Conservation (phyloP, 92 coral and sea anemone species). For the Palythoa heliodiscus region DNA sequence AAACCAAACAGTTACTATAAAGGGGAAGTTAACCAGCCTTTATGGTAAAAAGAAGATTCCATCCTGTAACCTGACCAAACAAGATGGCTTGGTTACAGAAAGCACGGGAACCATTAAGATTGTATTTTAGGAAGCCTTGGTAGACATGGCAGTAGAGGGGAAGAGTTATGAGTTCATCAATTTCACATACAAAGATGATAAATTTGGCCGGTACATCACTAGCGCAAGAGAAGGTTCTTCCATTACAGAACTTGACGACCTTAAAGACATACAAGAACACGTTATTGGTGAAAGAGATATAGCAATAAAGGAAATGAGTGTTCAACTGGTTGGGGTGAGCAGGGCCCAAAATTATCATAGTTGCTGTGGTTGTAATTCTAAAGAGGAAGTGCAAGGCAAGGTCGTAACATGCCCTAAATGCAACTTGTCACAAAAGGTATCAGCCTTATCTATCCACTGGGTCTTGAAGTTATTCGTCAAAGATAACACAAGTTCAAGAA, state of each 20-base stretch:
- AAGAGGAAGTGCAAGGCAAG: background rate
- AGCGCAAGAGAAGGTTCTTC: constrained; percentile 9
- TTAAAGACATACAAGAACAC: constrained; percentile 6
- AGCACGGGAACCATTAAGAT: constrained; percentile 27
- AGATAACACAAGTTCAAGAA: constrained; percentile 9
- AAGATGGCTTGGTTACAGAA: constrained; percentile 19
- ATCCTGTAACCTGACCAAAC: constrained; percentile 18
- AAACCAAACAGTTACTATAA: constrained; percentile 14
- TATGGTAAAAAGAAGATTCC: constrained; percentile 11
- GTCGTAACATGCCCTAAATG: constrained; percentile 11
- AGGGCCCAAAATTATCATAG: background rate
- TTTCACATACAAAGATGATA: constrained; percentile 19
- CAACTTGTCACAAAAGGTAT: constrained; percentile 6
- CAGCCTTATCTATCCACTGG: constrained; percentile 14
- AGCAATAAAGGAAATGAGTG: background rate
- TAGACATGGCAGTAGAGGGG: constrained; percentile 27
- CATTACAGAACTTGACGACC: constrained; percentile 11
- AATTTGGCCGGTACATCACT: constrained; percentile 10
- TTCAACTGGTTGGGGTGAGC: constrained; percentile 12
- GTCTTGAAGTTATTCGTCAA: constrained; percentile 6
- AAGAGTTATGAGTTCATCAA: constrained; percentile 10
- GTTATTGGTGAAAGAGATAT: constrained; percentile 5
- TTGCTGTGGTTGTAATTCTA: constrained; percentile 12
- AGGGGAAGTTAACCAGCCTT: constrained; percentile 21
- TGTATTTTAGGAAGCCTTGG: constrained; percentile 21